Base-by-base conservation (phyloP, 2,888 invertebrate species). In the Rapana venosa region DNA sequence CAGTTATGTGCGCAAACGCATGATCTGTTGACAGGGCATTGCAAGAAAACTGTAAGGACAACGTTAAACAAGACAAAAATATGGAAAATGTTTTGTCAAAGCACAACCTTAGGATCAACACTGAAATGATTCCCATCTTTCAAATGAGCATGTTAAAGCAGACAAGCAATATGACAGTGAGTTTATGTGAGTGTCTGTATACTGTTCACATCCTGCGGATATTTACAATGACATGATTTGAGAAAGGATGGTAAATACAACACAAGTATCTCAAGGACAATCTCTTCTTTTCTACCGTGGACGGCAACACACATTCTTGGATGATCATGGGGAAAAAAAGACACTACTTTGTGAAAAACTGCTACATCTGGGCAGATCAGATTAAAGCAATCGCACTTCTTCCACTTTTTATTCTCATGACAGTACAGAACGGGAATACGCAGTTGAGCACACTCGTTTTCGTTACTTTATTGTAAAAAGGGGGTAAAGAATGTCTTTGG, bases 81-180 rank as follows among this genome's bases (percentile, higher is more conserved):
- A 74, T 2, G n/a, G 22, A 83, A 47, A 22, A 47, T 15, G 22
- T 36, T 6, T 22, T 83, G 30, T 47, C 47, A 83, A 47, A 83
- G 81, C 81, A 83, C 81, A 83, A 83, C 81, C 81, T 83, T 36
- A 83, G 81, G 36, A 83, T 83, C 47, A 83, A 83, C 36, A 83
- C 47, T 0, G 81, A 83, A 36, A 22, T 47, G 20, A 83, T 26
- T 20, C 22, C 81, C 13, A 26, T 20, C 22, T 26, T 47, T 22
- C 81, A 36, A 26, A 26, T 1, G 47, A 26, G 35, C 6, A 83
- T 26, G 13, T 47, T 30, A 36, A 47, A 47, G 30, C 74, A 22
- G 81, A 47, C 15, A 30, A 47, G 81, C 81, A 83, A 30, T 30
- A 47, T 83, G 81, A 83, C 35, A 22, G 74, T 5, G 32, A 20